Evolutionary conservation across 2,888 invertebrate species (phyloP).

Genomic region (Eulithis testata): DNA sequence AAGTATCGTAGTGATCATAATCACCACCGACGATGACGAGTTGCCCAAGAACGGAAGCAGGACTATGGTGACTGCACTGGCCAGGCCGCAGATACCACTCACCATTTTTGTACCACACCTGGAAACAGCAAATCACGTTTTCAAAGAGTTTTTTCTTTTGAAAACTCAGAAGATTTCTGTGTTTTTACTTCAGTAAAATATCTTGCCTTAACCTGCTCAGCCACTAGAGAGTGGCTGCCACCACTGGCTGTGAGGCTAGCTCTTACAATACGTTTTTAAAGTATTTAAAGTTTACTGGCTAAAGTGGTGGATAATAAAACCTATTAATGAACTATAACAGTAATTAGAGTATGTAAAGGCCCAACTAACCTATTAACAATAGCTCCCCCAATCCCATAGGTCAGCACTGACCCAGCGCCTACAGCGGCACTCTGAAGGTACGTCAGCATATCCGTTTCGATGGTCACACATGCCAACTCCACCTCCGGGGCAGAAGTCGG

Average conservation of each 20-base stretch:
- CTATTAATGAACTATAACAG: too few species aligned
- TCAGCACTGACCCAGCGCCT: constrained; percentile 85
- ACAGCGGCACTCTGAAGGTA: constrained; percentile 89
- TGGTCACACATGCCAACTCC: constrained; percentile 60
- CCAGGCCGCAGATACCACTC: constrained; percentile 64
- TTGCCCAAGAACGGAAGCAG: constrained; percentile 83
- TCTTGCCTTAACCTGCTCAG: too few species aligned
- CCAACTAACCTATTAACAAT: constrained; percentile 64
- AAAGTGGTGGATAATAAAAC: too few species aligned
- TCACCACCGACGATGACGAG: constrained; percentile 79
- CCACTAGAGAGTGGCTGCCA: too few species aligned
- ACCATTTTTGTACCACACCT: constrained; percentile 75
- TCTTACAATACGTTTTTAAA: too few species aligned
- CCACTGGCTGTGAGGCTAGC: too few species aligned
- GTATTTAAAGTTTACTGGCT: too few species aligned
- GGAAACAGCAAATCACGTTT: constrained; percentile 11
- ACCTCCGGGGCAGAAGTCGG: constrained; percentile 46
- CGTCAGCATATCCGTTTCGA: constrained; percentile 84
- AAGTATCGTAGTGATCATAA: constrained; percentile 82
- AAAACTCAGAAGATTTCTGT: constrained; percentile 8
- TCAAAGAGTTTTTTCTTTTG: too few species aligned
- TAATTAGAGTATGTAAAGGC: too few species aligned
- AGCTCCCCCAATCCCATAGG: constrained; percentile 84
- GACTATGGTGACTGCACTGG: constrained; percentile 78
- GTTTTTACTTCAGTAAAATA: too few species aligned